phyloP scores from a whole-genome alignment of 2,888 invertebrate genomes.

The Eristalinus sepulchralis region DNA sequence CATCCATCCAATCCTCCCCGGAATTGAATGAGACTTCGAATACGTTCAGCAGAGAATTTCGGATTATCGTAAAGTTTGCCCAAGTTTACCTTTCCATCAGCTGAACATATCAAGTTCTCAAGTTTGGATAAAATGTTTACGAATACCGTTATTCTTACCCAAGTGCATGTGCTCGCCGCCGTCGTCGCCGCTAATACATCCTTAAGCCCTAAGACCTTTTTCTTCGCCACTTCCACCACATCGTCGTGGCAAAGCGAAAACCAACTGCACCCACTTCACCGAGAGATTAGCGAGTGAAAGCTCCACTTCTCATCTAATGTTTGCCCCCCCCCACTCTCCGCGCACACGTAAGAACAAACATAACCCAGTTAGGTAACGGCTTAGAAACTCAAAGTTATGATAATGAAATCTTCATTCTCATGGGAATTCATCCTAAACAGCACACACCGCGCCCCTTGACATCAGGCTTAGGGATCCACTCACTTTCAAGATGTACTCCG shows the following conservation, averaged over 20 bases:
- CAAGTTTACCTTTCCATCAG: not conserved
- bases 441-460: conserved; percentile 1
- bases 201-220: not conserved
- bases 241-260: not conserved
- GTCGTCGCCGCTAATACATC: not conserved
- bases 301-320: not conserved
- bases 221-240: not conserved
- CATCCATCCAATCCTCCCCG: too few species aligned
- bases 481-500: not conserved
- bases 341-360: not conserved
- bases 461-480: not conserved
- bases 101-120: not conserved
- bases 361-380: conserved; percentile 35
- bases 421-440: conserved; percentile 14
- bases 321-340: not conserved
- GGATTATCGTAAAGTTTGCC: not conserved
- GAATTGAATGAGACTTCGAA: too few species aligned
- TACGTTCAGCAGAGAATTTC: too few species aligned
- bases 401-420: conserved; percentile 48
- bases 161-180: not conserved
- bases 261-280: not conserved
- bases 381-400: conserved; percentile 57
- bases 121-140: not conserved
- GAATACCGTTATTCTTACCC: not conserved
- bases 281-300: not conserved